Evolutionary conservation across 2,888 invertebrate species (phyloP).

Genomic region (Agrochola lychnidis): DNA sequence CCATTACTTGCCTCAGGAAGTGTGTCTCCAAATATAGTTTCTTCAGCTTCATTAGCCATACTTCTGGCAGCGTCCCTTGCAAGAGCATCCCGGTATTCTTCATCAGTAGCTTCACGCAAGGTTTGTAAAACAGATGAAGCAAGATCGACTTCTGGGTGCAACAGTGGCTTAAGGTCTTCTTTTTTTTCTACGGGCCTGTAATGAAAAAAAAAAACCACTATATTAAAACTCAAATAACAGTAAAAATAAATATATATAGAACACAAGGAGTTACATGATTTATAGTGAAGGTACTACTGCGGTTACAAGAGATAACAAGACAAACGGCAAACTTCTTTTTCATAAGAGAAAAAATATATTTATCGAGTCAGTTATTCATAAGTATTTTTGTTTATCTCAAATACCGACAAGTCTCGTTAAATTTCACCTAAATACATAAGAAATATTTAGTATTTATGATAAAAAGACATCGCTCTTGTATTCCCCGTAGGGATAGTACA

Average conservation of each 20-base stretch:
- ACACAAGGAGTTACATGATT: background rate
- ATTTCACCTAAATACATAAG: background rate
- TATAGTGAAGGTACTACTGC: background rate
- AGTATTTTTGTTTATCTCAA: background rate
- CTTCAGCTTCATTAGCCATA: slow-evolving; percentile 63
- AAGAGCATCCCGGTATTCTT: slow-evolving; percentile 84
- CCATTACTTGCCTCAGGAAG: slow-evolving; percentile 71
- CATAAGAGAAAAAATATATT: background rate
- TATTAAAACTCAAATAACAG: background rate
- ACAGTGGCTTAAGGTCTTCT: slow-evolving; percentile 79
- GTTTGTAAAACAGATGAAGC: slow-evolving; percentile 86
- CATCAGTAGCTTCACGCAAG: slow-evolving; percentile 83
- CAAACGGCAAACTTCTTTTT: background rate
- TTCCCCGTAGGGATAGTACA: background rate
- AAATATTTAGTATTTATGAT: background rate
- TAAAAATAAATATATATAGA: background rate
- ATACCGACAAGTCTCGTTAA: too few species aligned
- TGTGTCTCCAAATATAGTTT: slow-evolving; percentile 63
- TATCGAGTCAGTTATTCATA: background rate
- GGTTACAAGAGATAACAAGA: background rate
- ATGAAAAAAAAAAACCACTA: slow-evolving; percentile 26
- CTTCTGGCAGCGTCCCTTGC: slow-evolving; percentile 81
- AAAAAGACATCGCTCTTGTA: background rate
- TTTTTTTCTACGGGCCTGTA: slow-evolving; percentile 73
- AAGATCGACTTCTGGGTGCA: slow-evolving; percentile 85